A percentile compares a stretch with the other conserved stretches of the same genome.
Evolutionary conservation across 2,797 vertebrate species (phyloP).

Genomic region (Echeneis naucrates): DNA sequence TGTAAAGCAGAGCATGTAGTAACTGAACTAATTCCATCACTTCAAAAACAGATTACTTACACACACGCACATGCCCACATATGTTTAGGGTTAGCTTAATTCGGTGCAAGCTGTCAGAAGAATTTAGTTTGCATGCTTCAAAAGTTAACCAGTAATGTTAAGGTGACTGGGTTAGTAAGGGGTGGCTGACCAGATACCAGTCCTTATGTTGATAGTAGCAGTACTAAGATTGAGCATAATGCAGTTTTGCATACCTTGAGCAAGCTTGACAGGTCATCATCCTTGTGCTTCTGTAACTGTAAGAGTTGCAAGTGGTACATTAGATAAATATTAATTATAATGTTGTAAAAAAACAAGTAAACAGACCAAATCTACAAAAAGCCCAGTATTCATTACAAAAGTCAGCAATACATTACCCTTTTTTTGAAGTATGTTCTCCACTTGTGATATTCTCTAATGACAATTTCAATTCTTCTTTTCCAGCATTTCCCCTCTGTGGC

Average conservation of each 20-base stretch:
- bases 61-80: too few relatives aligned
- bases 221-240: slow-evolving; percentile 14
- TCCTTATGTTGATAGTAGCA: not conserved
- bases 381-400: not conserved
- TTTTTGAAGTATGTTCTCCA: slow-evolving; percentile 99
- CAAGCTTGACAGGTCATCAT: slow-evolving; percentile 97
- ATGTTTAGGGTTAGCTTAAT: not conserved
- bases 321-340: slow-evolving; percentile 8
- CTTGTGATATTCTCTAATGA: slow-evolving; percentile 97
- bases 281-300: slow-evolving; percentile 97
- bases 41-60: too few relatives aligned
- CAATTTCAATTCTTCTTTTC: slow-evolving; percentile 97
- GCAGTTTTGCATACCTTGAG: slow-evolving; percentile 88
- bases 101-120: slow-evolving; percentile 8
- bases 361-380: not conserved
- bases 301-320: slow-evolving; percentile 11
- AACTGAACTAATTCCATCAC: not conserved
- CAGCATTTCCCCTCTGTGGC: slow-evolving; percentile 94
- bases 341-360: slow-evolving; percentile 13
- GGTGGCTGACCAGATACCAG: slow-evolving; percentile 23
- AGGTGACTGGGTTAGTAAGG: slow-evolving; percentile 23
- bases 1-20: slow-evolving; percentile 29
- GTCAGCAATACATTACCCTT: slow-evolving; percentile 83
- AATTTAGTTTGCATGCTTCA: not conserved
- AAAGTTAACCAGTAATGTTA: slow-evolving; percentile 10